Evolutionary conservation across 2,888 invertebrate species (phyloP), one percentile per base, ranked within the genome.

Genomic region (Thelaira solivaga): DNA sequence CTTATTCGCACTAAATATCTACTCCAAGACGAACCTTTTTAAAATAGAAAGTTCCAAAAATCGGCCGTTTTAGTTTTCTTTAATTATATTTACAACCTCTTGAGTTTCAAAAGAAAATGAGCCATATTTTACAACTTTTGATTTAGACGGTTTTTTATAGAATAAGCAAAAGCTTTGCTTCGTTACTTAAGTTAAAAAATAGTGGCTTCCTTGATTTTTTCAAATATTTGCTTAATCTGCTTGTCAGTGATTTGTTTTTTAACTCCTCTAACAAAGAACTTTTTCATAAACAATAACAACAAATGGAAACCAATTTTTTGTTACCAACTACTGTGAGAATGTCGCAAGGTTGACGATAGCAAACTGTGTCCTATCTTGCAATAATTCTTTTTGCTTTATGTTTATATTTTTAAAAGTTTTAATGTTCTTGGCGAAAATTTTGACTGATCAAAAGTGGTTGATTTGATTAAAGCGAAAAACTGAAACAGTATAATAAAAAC

Each of bases 361-460:
- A 78, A 69, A 61, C 73, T 78, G 69, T 64, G 64, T 59, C 20
- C 59, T 65, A 51, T 65, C 64, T 18, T 31, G 34, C 57, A 43
- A 55, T 31, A 13, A 59, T 55, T 22, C 8, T 11, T n/a, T 39
- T 43, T n/a, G 36, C n/a, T 39, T 76, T 45, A n/a, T n/a, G n/a
- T n/a, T n/a, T n/a, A n/a, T 57, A n/a, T 61, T 45, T 53, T 13
- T 31, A 29, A 11, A 34, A 49, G 16, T 45, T 65, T 47, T 53
- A 16, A 45, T 64, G 20, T 68, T 68, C 55, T 62, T 57, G 7
- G 53, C 13, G 8, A 36, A 41, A 24, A 65, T 71, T n/a, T 76
- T 73, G 57, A 69, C 69, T 77, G 77, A 78, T 78, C 74, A 78
- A 73, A 78, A 74, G 59, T 73, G 18, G 22, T 47, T 57, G 69